phyloP scores from a whole-genome alignment of 2,113 vertebrate species.

The Riparia riparia region DNA sequence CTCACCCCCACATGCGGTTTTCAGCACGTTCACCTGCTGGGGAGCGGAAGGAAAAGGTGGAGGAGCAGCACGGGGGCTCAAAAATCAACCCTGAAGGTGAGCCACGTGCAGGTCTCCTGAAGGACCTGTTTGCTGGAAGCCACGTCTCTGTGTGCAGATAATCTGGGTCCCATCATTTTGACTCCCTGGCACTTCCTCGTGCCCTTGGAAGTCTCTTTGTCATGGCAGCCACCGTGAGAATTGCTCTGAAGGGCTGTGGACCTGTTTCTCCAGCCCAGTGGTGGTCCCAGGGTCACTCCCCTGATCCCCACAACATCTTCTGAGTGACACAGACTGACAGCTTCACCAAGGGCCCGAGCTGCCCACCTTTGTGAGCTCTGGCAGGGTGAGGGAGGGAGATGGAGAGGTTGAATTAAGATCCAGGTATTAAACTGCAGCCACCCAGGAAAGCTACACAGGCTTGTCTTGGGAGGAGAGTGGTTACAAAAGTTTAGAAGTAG shows the following conservation, averaged over 20 bases:
- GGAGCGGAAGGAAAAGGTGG: neutral
- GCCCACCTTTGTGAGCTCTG: neutral
- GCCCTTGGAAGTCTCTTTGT: neutral
- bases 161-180: no score
- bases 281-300: rapidly evolving
- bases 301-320: neutral
- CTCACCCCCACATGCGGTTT: neutral
- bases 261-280: neutral
- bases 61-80: rapidly evolving
- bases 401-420: neutral
- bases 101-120: neutral
- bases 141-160: neutral
- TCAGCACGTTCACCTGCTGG: neutral
- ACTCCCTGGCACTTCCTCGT: neutral
- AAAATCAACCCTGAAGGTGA: neutral
- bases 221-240: rapidly evolving
- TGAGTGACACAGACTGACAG: neutral
- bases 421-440: neutral
- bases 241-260: neutral
- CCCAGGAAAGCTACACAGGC: neutral
- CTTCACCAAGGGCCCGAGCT: neutral
- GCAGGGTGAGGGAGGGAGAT: neutral
- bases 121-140: neutral
- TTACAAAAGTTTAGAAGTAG: neutral
- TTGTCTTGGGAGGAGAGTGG: neutral